Base-by-base conservation (phyloP, 1,140 invertebrate genomes). In the Myzus persicae region DNA sequence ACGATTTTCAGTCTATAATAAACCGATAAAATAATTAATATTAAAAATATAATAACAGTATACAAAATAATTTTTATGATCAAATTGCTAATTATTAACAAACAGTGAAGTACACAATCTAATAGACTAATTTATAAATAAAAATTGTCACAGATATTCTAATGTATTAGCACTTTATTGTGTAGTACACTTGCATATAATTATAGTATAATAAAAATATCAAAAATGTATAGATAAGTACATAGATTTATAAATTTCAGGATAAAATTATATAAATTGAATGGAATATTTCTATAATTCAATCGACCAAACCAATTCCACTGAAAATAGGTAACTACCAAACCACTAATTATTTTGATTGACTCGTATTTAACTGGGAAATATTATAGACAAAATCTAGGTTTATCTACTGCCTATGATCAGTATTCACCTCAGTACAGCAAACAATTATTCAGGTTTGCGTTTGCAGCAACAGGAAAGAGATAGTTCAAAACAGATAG, bases 1-100 rank as follows among this genome's bases (percentile, higher is more conserved):
- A 82, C 8, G 31, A 84, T 48, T 46, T 82, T 92, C 91, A 92
- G 91, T 92, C 91, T 92, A 48, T 26, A 92, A 92, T 18, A 91
- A 48, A 91, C 14, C 26, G 46, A n/a, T n/a, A 87, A 46, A 87
- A 87, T 46, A 59, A 90, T n/a, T n/a, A 36, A 5, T 76, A 4
- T 36, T 76, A 6, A 76, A 18, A 18, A 2, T 76, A 76, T 76
- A 67, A 67, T 67, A 67, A 18, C 4, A 6, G 20, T n/a, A 4
- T n/a, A 76, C 11, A 76, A 18, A 76, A 76, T 76, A n/a, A n/a
- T 36, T 1, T n/a, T 1, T 18, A n/a, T n/a, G 1, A 76, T 76
- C 59, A n/a, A 76, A 76, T 76, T 76, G 14, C 31, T 76, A 0
- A 76, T 76, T n/a, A n/a, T 5, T 18, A 76, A 76, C 5, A 76